Percentiles rank a stretch among this genome's conserved stretches.
These are phyloP conservation scores for Trichopria drosophilae DNA, from an alignment of 2,888 invertebrate species.

Conservation along the genomic window DNA sequence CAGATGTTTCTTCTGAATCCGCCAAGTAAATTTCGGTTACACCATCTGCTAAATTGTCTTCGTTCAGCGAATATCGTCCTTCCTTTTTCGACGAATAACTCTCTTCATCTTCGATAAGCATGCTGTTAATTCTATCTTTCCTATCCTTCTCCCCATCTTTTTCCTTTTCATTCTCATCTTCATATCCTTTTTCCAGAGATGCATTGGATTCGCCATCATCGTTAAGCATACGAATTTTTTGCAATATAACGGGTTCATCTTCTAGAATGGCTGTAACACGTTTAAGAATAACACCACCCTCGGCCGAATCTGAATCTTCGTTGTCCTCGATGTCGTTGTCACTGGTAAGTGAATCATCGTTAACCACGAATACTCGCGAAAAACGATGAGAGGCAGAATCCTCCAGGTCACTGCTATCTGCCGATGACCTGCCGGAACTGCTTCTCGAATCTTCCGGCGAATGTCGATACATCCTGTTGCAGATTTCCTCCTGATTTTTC, in stretches of 20 bases:
- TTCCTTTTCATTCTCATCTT: conserved; percentile 5
- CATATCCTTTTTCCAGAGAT: not conserved
- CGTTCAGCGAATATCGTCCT: conserved; percentile 1
- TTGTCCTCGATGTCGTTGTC: conserved; percentile 54
- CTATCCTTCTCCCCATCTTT: conserved; percentile 20
- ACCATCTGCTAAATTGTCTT: not conserved
- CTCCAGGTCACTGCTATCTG: conserved; percentile 55
- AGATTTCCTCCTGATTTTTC: not conserved
- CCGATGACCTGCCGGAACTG: conserved; percentile 54
- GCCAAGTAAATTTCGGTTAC: conserved; percentile 50
- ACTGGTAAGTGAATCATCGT: conserved; percentile 53
- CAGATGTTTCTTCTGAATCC: conserved; percentile 48
- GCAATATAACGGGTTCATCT: conserved; percentile 49
- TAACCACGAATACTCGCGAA: conserved; percentile 57
- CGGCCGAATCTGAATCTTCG: conserved; percentile 48
- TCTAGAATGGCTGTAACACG: conserved; percentile 44
- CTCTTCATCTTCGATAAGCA: conserved; percentile 3
- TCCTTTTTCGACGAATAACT: conserved; percentile 25
- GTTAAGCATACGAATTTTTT: conserved; percentile 45
- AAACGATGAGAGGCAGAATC: conserved; percentile 55
- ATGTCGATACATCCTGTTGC: conserved; percentile 44
- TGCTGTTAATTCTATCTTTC: conserved; percentile 12
- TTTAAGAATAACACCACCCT: conserved; percentile 44
- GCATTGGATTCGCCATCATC: conserved; percentile 40
- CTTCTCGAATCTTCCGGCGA: conserved; percentile 51